Evolutionary conservation across 2,888 invertebrate genomes (phyloP).

Genomic region (Parnassius orleans): DNA sequence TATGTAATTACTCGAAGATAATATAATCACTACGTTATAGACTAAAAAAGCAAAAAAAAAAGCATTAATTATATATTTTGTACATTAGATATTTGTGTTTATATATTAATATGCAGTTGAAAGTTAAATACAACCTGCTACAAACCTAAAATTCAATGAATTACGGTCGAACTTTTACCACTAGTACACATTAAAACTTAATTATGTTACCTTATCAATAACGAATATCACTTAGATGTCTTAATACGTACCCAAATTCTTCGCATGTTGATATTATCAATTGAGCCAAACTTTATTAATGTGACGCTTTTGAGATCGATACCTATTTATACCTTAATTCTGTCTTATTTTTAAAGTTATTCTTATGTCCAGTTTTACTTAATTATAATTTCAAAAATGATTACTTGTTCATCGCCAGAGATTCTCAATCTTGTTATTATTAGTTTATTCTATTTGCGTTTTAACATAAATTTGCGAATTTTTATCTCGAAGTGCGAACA

Average conservation of each 20-base stretch:
- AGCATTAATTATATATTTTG: no score
- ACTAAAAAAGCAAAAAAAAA: no score
- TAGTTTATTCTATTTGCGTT: constrained; percentile 7
- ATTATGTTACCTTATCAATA: neutral
- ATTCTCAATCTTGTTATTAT: constrained; percentile 24
- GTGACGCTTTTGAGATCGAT: constrained; percentile 29
- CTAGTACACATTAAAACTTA: no score
- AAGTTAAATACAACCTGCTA: no score
- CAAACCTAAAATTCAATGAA: no score
- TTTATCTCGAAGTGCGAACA: neutral
- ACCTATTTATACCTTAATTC: constrained; percentile 36
- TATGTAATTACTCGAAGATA: no score
- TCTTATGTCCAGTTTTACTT: constrained; percentile 30
- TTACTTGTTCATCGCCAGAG: constrained; percentile 23
- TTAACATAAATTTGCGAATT: constrained; percentile 18
- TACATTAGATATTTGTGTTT: no score
- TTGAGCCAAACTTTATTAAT: constrained; percentile 30
- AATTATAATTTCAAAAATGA: constrained; percentile 29
- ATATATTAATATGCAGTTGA: no score
- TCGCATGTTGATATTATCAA: constrained; percentile 31
- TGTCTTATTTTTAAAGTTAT: constrained; percentile 31
- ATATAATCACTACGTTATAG: no score
- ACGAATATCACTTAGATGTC: constrained; percentile 1
- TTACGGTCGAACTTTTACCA: no score
- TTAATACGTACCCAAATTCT: constrained; percentile 31